A percentile compares a stretch with the other conserved stretches of the same genome.
Evolutionary conservation across 2,888 invertebrate species (phyloP).

Genomic region (Drosophila dives): DNA sequence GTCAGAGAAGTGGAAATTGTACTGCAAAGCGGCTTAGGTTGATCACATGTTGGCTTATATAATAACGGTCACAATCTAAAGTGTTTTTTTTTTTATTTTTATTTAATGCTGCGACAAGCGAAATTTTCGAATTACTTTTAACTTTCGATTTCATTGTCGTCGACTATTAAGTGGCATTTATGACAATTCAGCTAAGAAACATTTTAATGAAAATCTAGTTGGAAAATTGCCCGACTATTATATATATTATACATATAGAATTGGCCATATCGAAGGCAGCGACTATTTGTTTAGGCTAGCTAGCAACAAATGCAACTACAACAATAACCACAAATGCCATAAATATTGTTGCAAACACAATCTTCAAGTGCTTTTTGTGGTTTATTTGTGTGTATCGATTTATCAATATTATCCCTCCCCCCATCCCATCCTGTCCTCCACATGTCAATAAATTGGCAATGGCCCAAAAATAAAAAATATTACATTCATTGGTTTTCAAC

Average conservation of each 20-base stretch:
- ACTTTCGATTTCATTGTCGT: constrained; percentile 28
- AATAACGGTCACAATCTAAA: constrained; percentile 25
- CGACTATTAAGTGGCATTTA: constrained; percentile 17
- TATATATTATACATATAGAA: background rate
- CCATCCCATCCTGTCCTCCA: background rate
- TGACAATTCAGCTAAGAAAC: constrained; percentile 8
- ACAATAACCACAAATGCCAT: constrained; percentile 17
- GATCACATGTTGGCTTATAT: constrained; percentile 39
- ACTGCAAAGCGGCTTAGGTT: constrained; percentile 18
- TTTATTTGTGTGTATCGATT: constrained; percentile 33
- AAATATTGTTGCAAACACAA: constrained; percentile 32
- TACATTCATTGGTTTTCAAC: constrained; percentile 29
- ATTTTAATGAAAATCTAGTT: constrained; percentile 16
- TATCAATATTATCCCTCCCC: background rate
- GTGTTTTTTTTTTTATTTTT: background rate
- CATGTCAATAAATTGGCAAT: constrained; percentile 35
- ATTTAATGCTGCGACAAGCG: background rate
- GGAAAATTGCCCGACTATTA: constrained; percentile 43
- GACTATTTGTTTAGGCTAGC: constrained; percentile 35
- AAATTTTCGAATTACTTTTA: constrained; percentile 6
- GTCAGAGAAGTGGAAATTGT: constrained; percentile 44
- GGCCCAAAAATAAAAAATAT: constrained; percentile 9
- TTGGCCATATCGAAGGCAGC: constrained; percentile 27
- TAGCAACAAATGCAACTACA: constrained; percentile 22
- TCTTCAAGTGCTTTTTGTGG: constrained; percentile 6